These are phyloP conservation scores for Taeniopygia guttata DNA, from an alignment of 2,797 vertebrate genomes.

Conservation along the genomic window DNA sequence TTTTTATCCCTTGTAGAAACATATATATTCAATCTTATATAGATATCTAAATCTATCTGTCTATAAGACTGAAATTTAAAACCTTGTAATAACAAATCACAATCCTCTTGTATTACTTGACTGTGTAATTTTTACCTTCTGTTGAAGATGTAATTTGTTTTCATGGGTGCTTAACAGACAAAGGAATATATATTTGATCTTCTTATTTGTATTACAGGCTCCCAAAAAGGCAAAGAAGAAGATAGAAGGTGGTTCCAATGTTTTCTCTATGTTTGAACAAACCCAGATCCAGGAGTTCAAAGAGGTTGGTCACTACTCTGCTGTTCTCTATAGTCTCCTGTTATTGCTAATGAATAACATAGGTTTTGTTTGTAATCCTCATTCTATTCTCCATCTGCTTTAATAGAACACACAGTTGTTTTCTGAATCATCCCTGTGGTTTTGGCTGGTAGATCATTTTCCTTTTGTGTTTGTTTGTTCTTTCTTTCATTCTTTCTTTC, in stretches of 20 bases:
- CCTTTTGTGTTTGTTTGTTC: constrained; percentile 38
- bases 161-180: not conserved
- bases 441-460: constrained; percentile 52
- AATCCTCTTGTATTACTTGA: not conserved
- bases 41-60: not conserved
- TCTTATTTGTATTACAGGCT: constrained; percentile 67
- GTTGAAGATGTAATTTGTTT: not conserved
- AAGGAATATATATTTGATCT: not conserved
- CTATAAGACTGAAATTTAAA: not conserved
- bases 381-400: constrained; percentile 52
- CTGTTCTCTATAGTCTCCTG: not conserved
- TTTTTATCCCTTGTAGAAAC: not conserved
- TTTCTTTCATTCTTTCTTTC: constrained; percentile 17
- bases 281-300: constrained; percentile 93
- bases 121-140: not conserved
- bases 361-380: constrained; percentile 47
- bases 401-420: constrained; percentile 57
- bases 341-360: constrained; percentile 26
- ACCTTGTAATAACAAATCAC: not conserved
- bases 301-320: constrained; percentile 75
- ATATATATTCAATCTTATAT: not conserved
- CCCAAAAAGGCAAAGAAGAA: constrained; percentile 87
- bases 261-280: constrained; percentile 91
- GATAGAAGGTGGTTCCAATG: constrained; percentile 83
- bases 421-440: constrained; percentile 61